Percentiles rank a stretch among this genome's conserved stretches.
These are phyloP conservation scores for Drosophila kohkoa DNA, from an alignment of 1,140 invertebrate genomes.

Conservation along the genomic window DNA sequence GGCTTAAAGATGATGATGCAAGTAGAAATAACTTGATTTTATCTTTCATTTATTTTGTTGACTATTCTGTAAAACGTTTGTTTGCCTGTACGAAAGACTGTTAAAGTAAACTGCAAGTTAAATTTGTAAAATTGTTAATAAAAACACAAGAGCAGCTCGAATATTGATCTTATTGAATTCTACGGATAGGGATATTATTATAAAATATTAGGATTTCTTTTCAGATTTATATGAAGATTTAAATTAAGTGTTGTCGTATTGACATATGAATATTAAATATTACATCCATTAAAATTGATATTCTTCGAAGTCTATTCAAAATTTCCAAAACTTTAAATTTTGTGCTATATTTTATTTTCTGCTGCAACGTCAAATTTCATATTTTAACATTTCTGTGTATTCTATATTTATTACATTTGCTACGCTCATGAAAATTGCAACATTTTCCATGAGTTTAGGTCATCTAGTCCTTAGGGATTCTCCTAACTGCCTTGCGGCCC, in stretches of 20 bases:
- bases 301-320: too few species aligned
- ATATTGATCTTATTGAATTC: not conserved
- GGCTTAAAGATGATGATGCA: too few species aligned
- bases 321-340: too few species aligned
- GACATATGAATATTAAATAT: too few species aligned
- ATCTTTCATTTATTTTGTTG: constrained; percentile 44
- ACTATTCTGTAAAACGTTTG: constrained; percentile 39
- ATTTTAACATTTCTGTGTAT: not conserved
- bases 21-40: not conserved
- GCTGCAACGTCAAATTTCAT: not conserved
- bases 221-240: not conserved
- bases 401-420: not conserved
- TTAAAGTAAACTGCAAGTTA: constrained; percentile 1
- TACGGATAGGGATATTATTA: not conserved
- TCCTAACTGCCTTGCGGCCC: constrained; percentile 5
- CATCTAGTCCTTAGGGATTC: constrained; percentile 1
- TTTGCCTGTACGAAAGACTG: constrained; percentile 37
- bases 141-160: constrained; percentile 31
- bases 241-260: not conserved
- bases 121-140: constrained; percentile 32
- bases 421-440: not conserved
- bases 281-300: too few species aligned
- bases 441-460: constrained; percentile 3
- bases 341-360: too few species aligned
- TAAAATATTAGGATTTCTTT: not conserved